Evolutionary conservation across 2,888 invertebrate species (phyloP), one percentile per base, ranked within the genome.

Genomic region (Cheilosia vulpina): DNA sequence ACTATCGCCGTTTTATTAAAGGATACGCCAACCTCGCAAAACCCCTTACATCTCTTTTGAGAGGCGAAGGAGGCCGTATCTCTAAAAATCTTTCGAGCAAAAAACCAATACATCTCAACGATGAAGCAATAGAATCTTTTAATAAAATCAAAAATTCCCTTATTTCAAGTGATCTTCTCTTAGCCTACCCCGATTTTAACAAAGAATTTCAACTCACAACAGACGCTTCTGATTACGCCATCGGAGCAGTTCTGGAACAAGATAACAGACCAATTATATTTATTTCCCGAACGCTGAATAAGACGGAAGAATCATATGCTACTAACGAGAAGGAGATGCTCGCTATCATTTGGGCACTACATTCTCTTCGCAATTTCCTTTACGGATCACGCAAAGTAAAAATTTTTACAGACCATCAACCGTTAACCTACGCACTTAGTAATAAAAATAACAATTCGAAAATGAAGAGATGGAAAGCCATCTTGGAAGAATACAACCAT

Each of bases 401-500:
- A 21, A 2, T 1, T 1, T 1, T 1, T 1, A 21, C 21, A 1
- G 2, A 2, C 1, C 2, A 1, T 21, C 21, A 21, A 2, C 21
- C 21, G 0, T 2, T 21, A 2, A 24, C 24, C 5, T 24, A 24
- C 24, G 24, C 24, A 4, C 5, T 24, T 4, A 24, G 24, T 24
- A 4, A 24, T 24, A 24, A 24, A 24, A 24, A 24, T 0, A 21
- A 21, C 21, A 21, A 21, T 2, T 21, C 21, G 2, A 24, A 24
- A 4, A 24, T 24, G 24, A 24, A 80, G 53, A 47, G 73, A 21
- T 87, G 85, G 82, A 83, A n/a, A 47, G 65, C 77, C 7, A 73
- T 81, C 11, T 17, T 84, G 2, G 79, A 81, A 24, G 76, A 87
- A 27, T 87, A 75, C 55, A 75, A 87, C 50, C 66, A 87, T 38